Conservation (phyloP, 53 echinoderm and acorn worm species). For the Arbacia lixula region DNA sequence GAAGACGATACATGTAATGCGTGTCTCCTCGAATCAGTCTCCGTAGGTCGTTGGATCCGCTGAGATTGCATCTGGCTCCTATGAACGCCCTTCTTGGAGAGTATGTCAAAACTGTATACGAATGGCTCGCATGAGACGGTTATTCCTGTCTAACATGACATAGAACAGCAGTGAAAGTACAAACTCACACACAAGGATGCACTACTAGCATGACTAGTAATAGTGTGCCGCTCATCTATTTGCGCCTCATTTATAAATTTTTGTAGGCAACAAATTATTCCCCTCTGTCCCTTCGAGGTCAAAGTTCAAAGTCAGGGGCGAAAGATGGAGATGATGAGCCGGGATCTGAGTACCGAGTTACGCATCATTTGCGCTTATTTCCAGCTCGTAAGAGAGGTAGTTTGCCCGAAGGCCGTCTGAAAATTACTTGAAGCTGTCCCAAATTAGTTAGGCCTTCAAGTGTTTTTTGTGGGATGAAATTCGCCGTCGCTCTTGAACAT, state of each 20-base stretch:
- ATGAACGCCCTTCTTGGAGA: too few species aligned
- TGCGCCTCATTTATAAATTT: too few species aligned
- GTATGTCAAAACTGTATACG: neutral
- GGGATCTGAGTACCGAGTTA: neutral
- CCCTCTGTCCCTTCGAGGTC: conserved; percentile 1
- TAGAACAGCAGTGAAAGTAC: too few species aligned
- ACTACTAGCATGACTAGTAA: too few species aligned
- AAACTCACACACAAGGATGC: too few species aligned
- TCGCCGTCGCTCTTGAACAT: neutral
- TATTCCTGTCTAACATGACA: neutral
- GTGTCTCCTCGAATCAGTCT: too few species aligned
- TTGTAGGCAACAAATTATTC: conserved; percentile 8
- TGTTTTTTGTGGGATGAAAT: neutral
- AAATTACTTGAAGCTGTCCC: neutral
- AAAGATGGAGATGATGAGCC: neutral
- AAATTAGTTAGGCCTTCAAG: neutral
- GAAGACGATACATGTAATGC: too few species aligned
- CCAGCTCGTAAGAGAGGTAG: neutral
- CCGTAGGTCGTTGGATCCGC: too few species aligned
- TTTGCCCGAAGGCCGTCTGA: conserved; percentile 3
- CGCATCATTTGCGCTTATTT: neutral
- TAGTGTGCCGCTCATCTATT: too few species aligned
- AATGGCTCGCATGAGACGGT: neutral
- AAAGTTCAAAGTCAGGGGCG: conserved; percentile 22
- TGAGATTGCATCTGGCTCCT: too few species aligned